Conservation (phyloP, 1,140 invertebrate genomes). For the Plutomurus gul region DNA sequence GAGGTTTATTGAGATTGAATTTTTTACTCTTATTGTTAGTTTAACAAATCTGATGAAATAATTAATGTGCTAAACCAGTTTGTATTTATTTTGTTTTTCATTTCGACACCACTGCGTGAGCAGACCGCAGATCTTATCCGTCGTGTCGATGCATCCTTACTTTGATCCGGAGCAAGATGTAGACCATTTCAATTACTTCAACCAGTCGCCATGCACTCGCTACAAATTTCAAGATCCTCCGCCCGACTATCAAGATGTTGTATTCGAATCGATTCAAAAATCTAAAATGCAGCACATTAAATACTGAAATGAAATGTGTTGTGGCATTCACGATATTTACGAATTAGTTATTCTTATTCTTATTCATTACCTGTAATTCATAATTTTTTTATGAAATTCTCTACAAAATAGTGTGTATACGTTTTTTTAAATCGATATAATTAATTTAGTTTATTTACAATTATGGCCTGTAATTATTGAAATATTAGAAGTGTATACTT, state of each 20-base stretch:
- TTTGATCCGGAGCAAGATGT: conserved; percentile 8
- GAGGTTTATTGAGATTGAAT: too few species aligned
- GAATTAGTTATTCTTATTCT: background rate
- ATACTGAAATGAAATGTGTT: background rate
- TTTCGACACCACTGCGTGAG: background rate
- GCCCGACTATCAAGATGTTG: background rate
- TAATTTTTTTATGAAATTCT: too few species aligned
- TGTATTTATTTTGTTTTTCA: too few species aligned
- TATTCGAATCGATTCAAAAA: conserved; percentile 21
- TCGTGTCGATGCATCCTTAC: conserved; percentile 32
- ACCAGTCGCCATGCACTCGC: background rate
- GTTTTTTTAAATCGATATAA: too few species aligned
- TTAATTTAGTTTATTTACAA: too few species aligned
- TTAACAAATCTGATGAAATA: too few species aligned
- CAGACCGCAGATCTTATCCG: conserved; percentile 12
- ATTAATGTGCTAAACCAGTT: too few species aligned
- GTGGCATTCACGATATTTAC: background rate
- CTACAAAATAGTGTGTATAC: too few species aligned
- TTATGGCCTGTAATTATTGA: too few species aligned
- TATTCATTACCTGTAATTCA: background rate
- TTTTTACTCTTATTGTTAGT: too few species aligned
- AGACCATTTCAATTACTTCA: background rate
- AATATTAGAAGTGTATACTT: too few species aligned
- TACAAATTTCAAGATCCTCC: conserved; percentile 23
- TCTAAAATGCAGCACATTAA: conserved; percentile 19